Percentiles rank a stretch among this genome's conserved stretches.
These are phyloP conservation scores for Eurystomus glaucurus DNA, from an alignment of 2,797 vertebrate species.

Conservation along the genomic window DNA sequence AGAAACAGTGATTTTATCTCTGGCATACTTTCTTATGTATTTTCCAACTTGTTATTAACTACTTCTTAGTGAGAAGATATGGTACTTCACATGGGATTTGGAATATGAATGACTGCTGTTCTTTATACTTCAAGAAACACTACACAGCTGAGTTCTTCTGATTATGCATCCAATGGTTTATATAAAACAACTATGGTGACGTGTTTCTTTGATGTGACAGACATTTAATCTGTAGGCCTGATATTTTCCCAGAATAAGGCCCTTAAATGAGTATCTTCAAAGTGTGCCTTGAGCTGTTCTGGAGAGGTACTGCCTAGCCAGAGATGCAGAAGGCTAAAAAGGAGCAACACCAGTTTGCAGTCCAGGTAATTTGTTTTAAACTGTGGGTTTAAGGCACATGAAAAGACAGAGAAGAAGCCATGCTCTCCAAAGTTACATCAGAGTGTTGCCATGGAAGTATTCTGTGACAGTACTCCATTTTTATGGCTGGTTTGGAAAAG, in stretches of 20 bases:
- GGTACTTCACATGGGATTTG: neutral
- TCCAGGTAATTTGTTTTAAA: neutral
- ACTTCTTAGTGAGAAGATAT: neutral
- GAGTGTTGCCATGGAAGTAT: neutral
- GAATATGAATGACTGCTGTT: neutral
- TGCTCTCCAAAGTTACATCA: neutral
- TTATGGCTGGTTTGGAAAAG: neutral
- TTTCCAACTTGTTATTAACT: slow-evolving; percentile 4
- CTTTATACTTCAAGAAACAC: neutral
- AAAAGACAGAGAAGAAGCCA: neutral
- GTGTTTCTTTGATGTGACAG: neutral
- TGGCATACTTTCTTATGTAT: neutral
- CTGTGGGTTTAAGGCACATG: neutral
- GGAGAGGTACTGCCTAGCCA: neutral
- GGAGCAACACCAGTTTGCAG: neutral
- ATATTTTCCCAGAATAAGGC: slow-evolving; percentile 11
- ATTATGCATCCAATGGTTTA: slow-evolving; percentile 3
- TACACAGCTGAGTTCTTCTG: neutral
- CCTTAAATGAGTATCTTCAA: slow-evolving; percentile 20
- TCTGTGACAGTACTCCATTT: neutral
- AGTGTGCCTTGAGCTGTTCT: neutral
- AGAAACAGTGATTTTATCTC: neutral
- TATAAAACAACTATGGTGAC: neutral
- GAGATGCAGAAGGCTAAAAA: neutral
- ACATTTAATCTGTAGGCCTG: neutral